Evolutionary conservation across 2,113 vertebrate genomes (phyloP), one percentile per base, ranked within the genome.

Genomic region (Paradisaea rubra): DNA sequence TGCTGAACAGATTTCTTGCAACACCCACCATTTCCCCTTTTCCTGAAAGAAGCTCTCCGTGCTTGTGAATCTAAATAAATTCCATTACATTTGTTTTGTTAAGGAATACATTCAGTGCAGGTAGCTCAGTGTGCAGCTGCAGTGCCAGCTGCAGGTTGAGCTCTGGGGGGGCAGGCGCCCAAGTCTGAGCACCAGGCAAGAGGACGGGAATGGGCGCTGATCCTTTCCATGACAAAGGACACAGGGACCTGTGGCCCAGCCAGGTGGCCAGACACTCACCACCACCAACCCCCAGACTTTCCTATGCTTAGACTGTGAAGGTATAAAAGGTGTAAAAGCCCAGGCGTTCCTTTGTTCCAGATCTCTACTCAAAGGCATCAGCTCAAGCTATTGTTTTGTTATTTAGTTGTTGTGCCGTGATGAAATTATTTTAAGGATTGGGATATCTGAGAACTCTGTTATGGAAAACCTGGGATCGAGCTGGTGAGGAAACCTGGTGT

Each of bases 1-100:
- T 95, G 96, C 95, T 81, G 86, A 95, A 94, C 91, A 96, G 95
- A 92, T 91, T 95, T 95, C 86, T 94, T 94, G 56, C 85, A 94
- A 96, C 50, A 92, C 83, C 81, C 86, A 95, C 89, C 68, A 86
- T 91, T 93, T 93, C 94, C 90, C 77, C 52, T 72, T 86, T 84
- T 85, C 78, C 74, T 81, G 69, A 96, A 93, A 97, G 88, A 86
- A 91, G 81, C 39, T 93, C 68, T 91, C 71, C 13, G 6, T 12
- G 50, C 92, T 89, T 50, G 89, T 77, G 73, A 84, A 86, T 71
- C 83, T 89, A 59, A 78, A 82, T 41, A 76, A 96, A 95, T 82
- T 92, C 86, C 85, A 45, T 91, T 86, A 81, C 70, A 31, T 83
- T 88, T 20, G 57, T 42, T 54, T 69, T 49, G 63, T 42, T 31